Evolutionary conservation across 64 coral and sea anemone genomes (phyloP), one percentile per base, ranked within the genome.

Genomic region (Dendrophyllia cribrosa): DNA sequence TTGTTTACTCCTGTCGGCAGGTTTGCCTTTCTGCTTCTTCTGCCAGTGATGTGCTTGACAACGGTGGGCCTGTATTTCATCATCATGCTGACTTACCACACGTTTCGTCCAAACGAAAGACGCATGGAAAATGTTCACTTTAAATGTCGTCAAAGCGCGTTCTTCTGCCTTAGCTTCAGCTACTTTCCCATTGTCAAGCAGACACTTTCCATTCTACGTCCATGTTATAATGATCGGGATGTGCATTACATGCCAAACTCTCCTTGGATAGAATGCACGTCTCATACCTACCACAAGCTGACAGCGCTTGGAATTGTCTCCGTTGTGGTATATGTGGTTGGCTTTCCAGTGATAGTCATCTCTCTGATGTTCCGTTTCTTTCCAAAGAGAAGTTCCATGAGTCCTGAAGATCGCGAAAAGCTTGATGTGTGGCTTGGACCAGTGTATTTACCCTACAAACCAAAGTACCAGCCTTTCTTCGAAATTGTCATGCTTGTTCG

Each of bases 101-200:
- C 23, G 68, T 56, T 64, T 34, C 44, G 60, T 56, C 88, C 63
- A 4, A 6, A 12, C 49, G 45, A 89, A 65, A 3, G 75, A 45
- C 55, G 71, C 5, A 77, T 85, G 52, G 23, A 78, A 68, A 14
- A 19, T 12, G 83, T 44, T 95, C 63, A 88, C 50, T 75, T 89
- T 49, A 89, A 85, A 64, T 89, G 88, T 85, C 93, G 88, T 16
- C 74, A 89, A 77, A 58, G 23, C 9, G 76, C 88, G 7, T 68
- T 89, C 23, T 89, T 77, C 52, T 76, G 60, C 64, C 63, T 89
- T 3, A 89, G 76, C 62, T 89, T 89, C 64, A 89, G 59, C 15
- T 94, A 94, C 62, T 94, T 89, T 64, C 92, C 92, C 6, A 77
- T 94, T 14, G 92, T 94, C 16, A 78, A 43, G 21, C 78, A 87